Evolutionary conservation across 1,140 invertebrate species (phyloP).

Genomic region (Zaprionus camerounensis): DNA sequence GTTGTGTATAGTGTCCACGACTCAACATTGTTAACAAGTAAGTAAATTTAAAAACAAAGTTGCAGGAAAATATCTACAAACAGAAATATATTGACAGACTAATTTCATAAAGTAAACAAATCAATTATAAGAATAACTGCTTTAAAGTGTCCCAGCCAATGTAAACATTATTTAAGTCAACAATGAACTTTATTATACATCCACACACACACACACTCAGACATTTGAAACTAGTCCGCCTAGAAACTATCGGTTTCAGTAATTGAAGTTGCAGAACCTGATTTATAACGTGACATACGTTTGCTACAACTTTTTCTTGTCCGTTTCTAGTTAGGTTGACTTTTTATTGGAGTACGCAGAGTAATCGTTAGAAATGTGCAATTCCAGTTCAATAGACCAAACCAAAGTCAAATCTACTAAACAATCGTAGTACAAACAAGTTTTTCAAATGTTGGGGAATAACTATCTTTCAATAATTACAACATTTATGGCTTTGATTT

Average conservation of each 20-base stretch:
- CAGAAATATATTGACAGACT: background rate
- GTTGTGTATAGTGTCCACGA: background rate
- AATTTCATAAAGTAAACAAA: background rate
- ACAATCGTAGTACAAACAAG: background rate
- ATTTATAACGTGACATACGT: background rate
- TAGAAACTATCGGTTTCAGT: slow-evolving; percentile 6
- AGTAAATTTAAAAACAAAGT: background rate
- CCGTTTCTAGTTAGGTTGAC: background rate
- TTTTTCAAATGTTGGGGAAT: background rate
- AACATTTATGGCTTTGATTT: slow-evolving; percentile 1
- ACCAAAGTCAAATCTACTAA: background rate
- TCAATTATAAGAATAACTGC: background rate
- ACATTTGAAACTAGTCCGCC: background rate
- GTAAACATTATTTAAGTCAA: background rate
- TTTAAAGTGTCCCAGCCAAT: background rate
- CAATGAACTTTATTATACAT: background rate
- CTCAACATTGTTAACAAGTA: background rate
- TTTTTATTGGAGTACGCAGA: background rate
- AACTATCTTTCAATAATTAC: background rate
- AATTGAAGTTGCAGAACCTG: background rate
- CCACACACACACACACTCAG: background rate
- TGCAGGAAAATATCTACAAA: background rate
- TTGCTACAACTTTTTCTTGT: background rate
- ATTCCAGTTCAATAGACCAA: slow-evolving; percentile 2
- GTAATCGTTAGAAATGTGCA: background rate